Conservation (phyloP, 1,140 invertebrate genomes). For the Leptinotarsa undecemlineata region DNA sequence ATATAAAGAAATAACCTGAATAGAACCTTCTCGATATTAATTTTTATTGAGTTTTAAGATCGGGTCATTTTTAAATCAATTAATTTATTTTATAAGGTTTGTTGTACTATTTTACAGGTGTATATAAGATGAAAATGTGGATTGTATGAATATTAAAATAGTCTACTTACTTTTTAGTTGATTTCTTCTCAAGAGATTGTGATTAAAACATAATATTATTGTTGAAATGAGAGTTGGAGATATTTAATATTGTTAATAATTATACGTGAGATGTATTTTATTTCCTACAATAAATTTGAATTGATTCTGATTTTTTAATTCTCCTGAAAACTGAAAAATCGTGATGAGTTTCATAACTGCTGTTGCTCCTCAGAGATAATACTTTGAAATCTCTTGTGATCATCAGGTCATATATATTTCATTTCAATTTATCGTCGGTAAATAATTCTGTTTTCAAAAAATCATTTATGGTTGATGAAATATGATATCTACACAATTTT, state of each 20-base stretch:
- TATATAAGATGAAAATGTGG: constrained; percentile 32
- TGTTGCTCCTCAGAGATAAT: too few species aligned
- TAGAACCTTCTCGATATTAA: neutral
- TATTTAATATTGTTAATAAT: constrained; percentile 48
- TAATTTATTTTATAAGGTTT: neutral
- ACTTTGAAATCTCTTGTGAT: too few species aligned
- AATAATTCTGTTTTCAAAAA: too few species aligned
- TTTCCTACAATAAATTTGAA: constrained; percentile 41
- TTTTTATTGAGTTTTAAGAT: neutral
- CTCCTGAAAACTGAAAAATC: too few species aligned
- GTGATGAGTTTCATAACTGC: too few species aligned
- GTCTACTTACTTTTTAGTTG: constrained; percentile 23
- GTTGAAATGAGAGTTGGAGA: constrained; percentile 36
- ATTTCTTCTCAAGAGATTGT: constrained; percentile 35
- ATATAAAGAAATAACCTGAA: too few species aligned
- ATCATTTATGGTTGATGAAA: too few species aligned
- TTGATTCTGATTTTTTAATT: constrained; percentile 12
- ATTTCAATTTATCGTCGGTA: too few species aligned
- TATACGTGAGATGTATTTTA: constrained; percentile 45
- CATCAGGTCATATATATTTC: too few species aligned
- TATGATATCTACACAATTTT: too few species aligned
- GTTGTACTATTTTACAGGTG: neutral
- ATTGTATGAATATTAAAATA: constrained; percentile 28
- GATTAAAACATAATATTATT: constrained; percentile 40
- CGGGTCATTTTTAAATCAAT: neutral